Conservation (phyloP, 2,888 invertebrate species). For the Leptinotarsa tumamoca region DNA sequence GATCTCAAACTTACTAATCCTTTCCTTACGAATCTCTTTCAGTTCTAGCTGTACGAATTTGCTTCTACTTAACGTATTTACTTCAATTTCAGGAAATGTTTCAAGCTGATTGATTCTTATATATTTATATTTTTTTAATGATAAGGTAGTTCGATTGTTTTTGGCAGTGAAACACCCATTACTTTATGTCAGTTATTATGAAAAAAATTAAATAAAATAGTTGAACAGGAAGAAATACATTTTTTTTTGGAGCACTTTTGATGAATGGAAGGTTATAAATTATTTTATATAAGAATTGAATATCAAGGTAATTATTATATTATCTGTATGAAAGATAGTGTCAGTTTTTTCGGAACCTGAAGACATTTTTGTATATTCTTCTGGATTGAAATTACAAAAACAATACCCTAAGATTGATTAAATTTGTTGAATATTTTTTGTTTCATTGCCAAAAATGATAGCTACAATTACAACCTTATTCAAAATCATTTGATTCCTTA, state of each 20-base stretch:
- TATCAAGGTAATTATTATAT: too few relatives aligned
- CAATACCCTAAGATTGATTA: background rate
- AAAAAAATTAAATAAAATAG: too few relatives aligned
- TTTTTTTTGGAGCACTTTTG: too few relatives aligned
- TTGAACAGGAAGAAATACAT: too few relatives aligned
- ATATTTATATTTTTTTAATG: slow-evolving; percentile 25
- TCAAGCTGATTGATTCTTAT: slow-evolving; percentile 52
- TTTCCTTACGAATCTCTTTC: background rate
- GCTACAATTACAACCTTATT: background rate
- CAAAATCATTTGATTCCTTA: too few relatives aligned
- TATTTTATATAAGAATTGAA: too few relatives aligned
- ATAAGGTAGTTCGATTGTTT: background rate
- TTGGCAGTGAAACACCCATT: slow-evolving; percentile 1
- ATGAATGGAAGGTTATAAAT: too few relatives aligned
- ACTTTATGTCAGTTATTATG: background rate
- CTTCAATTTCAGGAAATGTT: slow-evolving; percentile 45
- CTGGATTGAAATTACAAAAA: background rate
- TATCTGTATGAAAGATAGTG: too few relatives aligned
- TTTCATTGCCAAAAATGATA: slow-evolving; percentile 1
- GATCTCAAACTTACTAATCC: slow-evolving; percentile 19
- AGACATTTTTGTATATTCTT: too few relatives aligned
- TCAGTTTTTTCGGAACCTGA: too few relatives aligned
- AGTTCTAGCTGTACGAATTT: slow-evolving; percentile 34
- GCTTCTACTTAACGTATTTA: slow-evolving; percentile 33
- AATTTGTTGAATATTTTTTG: background rate